phyloP scores from a whole-genome alignment of 2,113 vertebrate species.

The Heloderma charlesbogerti region DNA sequence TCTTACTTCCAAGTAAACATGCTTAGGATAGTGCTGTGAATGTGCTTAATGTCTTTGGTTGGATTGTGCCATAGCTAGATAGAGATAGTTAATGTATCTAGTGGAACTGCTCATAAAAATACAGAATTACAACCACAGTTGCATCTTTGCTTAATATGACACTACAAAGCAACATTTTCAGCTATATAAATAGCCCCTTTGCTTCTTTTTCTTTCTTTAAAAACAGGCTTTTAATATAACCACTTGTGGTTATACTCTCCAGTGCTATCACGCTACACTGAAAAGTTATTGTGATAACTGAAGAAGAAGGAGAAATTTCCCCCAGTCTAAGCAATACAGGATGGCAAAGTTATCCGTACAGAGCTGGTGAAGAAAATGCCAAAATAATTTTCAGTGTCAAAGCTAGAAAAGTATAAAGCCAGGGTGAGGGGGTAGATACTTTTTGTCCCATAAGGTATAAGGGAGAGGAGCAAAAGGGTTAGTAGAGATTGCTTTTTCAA shows the following conservation, averaged over 20 bases:
- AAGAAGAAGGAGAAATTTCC: conserved; percentile 20
- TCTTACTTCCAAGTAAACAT: neutral
- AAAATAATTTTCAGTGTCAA: conserved; percentile 52
- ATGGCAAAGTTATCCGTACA: conserved; percentile 23
- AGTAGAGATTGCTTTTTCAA: conserved; percentile 51
- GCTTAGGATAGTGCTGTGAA: neutral
- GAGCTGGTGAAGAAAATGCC: conserved; percentile 40
- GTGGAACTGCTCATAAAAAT: neutral
- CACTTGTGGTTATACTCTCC: neutral
- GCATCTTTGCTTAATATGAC: conserved; percentile 23
- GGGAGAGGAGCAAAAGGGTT: conserved; percentile 47
- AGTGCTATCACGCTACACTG: conserved; percentile 18
- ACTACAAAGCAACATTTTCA: conserved; percentile 42
- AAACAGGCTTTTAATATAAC: conserved; percentile 40
- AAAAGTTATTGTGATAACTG: conserved; percentile 44
- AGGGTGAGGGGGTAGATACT: conserved; percentile 27
- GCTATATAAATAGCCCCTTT: neutral
- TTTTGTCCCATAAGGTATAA: neutral
- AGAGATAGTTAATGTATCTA: neutral
- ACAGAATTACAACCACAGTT: neutral
- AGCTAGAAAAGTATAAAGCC: conserved; percentile 53
- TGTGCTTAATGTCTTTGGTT: neutral
- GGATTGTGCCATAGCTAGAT: neutral
- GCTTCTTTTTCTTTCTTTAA: neutral
- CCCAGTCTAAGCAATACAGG: conserved; percentile 55